A percentile compares a stretch with the other conserved stretches of the same genome.
phyloP scores from a whole-genome alignment of 2,888 invertebrate genomes.

The Noctua janthina region DNA sequence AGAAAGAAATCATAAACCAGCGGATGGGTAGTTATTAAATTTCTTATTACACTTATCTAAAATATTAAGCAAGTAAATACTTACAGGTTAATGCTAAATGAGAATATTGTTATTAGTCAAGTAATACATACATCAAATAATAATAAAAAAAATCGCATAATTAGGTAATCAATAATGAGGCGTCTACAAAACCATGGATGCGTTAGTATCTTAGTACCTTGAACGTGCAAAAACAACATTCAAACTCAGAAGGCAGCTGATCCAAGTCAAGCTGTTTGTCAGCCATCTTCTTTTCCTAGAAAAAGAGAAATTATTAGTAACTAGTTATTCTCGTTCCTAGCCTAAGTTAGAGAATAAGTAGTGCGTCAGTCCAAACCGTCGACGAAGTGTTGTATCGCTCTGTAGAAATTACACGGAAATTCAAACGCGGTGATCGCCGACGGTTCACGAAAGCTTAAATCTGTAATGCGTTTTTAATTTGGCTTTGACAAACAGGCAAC shows the following conservation, averaged over 20 bases:
- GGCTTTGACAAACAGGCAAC: conserved; percentile 57
- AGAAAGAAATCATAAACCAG: conserved; percentile 62
- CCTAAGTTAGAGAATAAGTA: conserved; percentile 50
- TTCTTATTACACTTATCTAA: conserved; percentile 47
- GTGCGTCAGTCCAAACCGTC: conserved; percentile 55
- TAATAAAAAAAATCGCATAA: conserved; percentile 51
- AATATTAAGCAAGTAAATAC: conserved; percentile 66
- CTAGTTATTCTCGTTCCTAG: conserved; percentile 56
- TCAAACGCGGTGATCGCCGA: conserved; percentile 28
- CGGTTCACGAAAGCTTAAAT: conserved; percentile 45
- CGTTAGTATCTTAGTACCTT: conserved; percentile 93
- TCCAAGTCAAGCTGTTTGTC: conserved; percentile 94
- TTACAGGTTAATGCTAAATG: conserved; percentile 74
- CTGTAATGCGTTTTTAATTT: conserved; percentile 40
- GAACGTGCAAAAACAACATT: conserved; percentile 99
- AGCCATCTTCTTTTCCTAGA: conserved; percentile 93
- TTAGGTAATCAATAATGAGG: conserved; percentile 62
- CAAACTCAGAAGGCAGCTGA: conserved; percentile 98
- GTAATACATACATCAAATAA: conserved; percentile 58
- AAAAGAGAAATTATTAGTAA: conserved; percentile 86
- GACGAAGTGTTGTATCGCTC: conserved; percentile 36
- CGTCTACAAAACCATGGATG: conserved; percentile 51
- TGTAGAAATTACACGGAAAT: conserved; percentile 29
- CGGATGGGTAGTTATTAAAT: conserved; percentile 49
- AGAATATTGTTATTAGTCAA: conserved; percentile 70